Evolutionary conservation across 1,140 invertebrate genomes (phyloP).

Genomic region (Apis laboriosa): DNA sequence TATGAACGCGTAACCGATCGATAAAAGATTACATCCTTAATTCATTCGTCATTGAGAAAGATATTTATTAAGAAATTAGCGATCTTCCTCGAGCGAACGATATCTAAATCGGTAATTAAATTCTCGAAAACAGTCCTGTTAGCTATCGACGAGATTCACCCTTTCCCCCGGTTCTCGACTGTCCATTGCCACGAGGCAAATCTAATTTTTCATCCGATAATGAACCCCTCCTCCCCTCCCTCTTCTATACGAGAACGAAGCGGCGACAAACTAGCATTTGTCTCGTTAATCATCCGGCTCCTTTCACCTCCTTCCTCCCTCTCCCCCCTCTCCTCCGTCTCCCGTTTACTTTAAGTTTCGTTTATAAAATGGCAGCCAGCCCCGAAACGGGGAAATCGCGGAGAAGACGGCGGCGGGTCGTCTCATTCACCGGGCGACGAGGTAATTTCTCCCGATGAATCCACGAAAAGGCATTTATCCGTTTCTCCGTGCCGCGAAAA

Average conservation of each 20-base stretch:
- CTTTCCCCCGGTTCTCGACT: neutral
- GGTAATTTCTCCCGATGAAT: slow-evolving; percentile 58
- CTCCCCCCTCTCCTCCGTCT: no score
- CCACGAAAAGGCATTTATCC: slow-evolving; percentile 61
- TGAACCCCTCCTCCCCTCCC: neutral
- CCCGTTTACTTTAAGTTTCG: slow-evolving; percentile 20
- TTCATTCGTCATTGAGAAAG: neutral
- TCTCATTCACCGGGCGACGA: slow-evolving; percentile 45
- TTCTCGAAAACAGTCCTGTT: neutral
- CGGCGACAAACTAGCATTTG: neutral
- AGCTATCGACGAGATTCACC: neutral
- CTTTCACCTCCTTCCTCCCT: neutral
- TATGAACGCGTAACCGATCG: slow-evolving; percentile 1
- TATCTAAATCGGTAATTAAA: neutral
- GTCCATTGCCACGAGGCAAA: neutral
- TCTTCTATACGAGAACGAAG: neutral
- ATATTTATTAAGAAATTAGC: neutral
- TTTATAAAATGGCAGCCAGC: slow-evolving; percentile 43
- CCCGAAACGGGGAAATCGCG: slow-evolving; percentile 2
- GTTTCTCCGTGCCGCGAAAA: slow-evolving; percentile 23
- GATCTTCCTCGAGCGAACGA: neutral
- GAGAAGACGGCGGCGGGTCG: slow-evolving; percentile 6
- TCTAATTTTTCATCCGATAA: neutral
- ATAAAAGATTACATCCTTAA: no score
- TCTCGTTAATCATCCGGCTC: slow-evolving; percentile 33